Evolutionary conservation across 64 coral and sea anemone species (phyloP).

Genomic region (Montipora capricornis): DNA sequence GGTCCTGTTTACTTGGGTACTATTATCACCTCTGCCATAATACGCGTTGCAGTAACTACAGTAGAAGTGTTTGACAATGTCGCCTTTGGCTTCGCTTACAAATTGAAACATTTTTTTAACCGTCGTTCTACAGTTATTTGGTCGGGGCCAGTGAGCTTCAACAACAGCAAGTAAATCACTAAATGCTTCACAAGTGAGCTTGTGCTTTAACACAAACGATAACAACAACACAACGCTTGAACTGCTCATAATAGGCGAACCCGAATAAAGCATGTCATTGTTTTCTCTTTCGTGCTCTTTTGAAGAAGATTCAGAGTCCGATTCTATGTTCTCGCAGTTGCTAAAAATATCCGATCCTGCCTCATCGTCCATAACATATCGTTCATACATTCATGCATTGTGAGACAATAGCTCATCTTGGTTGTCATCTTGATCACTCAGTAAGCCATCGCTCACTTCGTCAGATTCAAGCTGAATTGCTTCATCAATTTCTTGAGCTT

Average conservation of each 20-base stretch:
- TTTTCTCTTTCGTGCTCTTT: too few relatives aligned
- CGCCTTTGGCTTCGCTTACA: slow-evolving; percentile 12
- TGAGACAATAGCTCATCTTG: too few relatives aligned
- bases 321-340: background rate
- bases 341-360: slow-evolving; percentile 11
- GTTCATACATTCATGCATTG: background rate
- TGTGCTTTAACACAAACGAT: background rate
- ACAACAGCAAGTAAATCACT: slow-evolving; percentile 44
- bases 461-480: background rate
- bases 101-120: slow-evolving; percentile 24
- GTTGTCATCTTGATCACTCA: too few relatives aligned
- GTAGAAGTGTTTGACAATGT: slow-evolving; percentile 46
- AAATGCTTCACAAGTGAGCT: too few relatives aligned
- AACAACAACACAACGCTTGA: slow-evolving; percentile 37
- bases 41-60: background rate
- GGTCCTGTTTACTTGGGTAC: background rate
- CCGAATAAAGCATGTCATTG: background rate
- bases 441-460: too few relatives aligned
- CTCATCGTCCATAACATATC: slow-evolving; percentile 26
- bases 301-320: too few relatives aligned
- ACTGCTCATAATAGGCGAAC: slow-evolving; percentile 2
- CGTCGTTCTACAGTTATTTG: slow-evolving; percentile 57
- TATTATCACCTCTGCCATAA: background rate
- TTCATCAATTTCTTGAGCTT: background rate
- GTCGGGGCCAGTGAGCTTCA: slow-evolving; percentile 59